These are phyloP conservation scores for Tretioscincus oriximinensis DNA, from an alignment of 2,113 vertebrate genomes.

Conservation along the genomic window DNA sequence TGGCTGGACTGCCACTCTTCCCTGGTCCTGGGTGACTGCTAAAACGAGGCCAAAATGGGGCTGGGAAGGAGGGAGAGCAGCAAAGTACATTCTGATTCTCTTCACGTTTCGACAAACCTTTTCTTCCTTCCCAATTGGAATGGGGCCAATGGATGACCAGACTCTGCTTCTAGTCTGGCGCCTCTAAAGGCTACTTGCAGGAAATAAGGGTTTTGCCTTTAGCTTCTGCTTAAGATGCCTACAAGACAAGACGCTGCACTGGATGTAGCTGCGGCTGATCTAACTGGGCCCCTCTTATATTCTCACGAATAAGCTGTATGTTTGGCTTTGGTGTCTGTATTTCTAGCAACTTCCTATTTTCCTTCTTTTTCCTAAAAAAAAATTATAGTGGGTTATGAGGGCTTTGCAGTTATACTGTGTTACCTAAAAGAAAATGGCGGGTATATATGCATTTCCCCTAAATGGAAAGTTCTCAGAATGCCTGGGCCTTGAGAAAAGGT, in stretches of 20 bases:
- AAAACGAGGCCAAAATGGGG: too few species aligned
- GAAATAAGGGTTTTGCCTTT: neutral
- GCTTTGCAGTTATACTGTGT: neutral
- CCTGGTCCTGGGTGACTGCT: too few species aligned
- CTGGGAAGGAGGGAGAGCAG: too few species aligned
- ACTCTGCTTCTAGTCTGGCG: neutral
- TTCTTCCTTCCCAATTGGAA: too few species aligned
- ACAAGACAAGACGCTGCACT: neutral
- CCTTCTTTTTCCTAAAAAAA: neutral
- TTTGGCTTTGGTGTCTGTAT: neutral
- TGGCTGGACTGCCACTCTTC: too few species aligned
- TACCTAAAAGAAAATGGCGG: neutral
- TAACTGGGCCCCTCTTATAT: neutral
- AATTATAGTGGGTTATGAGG: neutral
- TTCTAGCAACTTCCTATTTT: neutral
- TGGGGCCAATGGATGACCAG: neutral
- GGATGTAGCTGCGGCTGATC: neutral
- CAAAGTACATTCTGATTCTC: too few species aligned
- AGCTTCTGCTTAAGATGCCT: neutral
- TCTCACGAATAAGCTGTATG: neutral
- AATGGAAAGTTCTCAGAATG: neutral
- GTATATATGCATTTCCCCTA: slow-evolving; percentile 6
- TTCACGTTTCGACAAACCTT: too few species aligned
- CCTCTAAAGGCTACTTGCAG: neutral
- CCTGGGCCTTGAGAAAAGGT: neutral